Evolutionary conservation across 2,888 invertebrate genomes (phyloP).

Genomic region (Catotricha subobsoleta): DNA sequence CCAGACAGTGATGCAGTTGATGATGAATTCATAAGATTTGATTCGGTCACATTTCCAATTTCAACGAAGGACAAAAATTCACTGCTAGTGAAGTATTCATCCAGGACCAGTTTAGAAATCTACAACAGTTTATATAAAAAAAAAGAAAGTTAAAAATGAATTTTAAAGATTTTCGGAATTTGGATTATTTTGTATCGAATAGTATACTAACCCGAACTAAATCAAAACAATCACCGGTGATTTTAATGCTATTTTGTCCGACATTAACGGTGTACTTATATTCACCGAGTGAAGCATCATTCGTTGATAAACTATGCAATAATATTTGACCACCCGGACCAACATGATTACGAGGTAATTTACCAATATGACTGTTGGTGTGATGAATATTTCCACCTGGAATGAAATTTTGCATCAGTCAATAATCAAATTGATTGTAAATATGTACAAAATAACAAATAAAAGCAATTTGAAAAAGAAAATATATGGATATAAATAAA

Average conservation of each 20-base stretch:
- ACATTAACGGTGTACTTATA: constrained; percentile 77
- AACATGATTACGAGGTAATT: constrained; percentile 6
- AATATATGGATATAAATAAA: too few species aligned
- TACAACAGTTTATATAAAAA: constrained; percentile 20
- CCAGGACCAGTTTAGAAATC: constrained; percentile 74
- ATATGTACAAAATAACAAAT: too few species aligned
- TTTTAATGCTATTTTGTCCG: constrained; percentile 66
- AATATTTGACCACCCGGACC: constrained; percentile 23
- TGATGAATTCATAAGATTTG: constrained; percentile 1
- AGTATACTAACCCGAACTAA: constrained; percentile 53
- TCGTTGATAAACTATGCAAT: constrained; percentile 64
- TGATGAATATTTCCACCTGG: constrained; percentile 2
- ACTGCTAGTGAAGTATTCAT: constrained; percentile 54
- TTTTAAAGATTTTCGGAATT: not conserved
- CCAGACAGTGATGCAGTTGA: constrained; percentile 2
- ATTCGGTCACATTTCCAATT: constrained; percentile 27
- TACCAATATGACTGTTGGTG: not conserved
- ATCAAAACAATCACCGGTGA: constrained; percentile 69
- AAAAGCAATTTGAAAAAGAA: too few species aligned
- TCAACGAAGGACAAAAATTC: constrained; percentile 29
- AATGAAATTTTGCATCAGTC: too few species aligned
- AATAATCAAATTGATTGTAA: too few species aligned
- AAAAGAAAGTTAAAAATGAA: not conserved
- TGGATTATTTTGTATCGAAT: not conserved
- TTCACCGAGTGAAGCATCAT: constrained; percentile 69